Evolutionary conservation across 2,888 invertebrate species (phyloP), one percentile per base, ranked within the genome.

Genomic region (Lasioglossum figueresi): DNA sequence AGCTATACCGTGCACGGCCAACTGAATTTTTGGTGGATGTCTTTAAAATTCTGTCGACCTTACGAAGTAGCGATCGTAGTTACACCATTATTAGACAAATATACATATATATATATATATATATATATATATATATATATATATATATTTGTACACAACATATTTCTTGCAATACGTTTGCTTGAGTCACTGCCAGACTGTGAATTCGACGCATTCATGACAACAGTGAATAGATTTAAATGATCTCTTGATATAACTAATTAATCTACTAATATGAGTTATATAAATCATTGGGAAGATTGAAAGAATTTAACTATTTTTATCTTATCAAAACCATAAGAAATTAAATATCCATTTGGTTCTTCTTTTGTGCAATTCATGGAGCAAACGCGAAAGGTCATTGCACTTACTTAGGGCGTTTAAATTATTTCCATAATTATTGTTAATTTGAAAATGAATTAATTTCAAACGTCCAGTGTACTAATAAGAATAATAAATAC

Each of bases 11-110:
- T 40, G 40, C 63, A 63, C 63, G 83, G 66, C 14, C 56, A 56
- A 79, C 78, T 34, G 43, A 48, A 78, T 71, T 82, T 79, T 52
- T 43, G 59, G 31, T 23, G 34, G 48, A 37, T 19, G 4, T 63
- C 48, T 31, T 52, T 16, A 34, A 16, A 63, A 34, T 40, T 23
- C 37, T 40, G 12, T 16, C 27, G 5, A 14, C n/a, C 14, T n/a
- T 14, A 14, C 59, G 16, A 14, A 59, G 14, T 27, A 27, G 59
- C 27, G 1, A 59, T 59, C 27, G 27, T 4, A 1, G 27, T 59
- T 12, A 27, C 59, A 4, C 27, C 14, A 27, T 27, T 27, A 5
- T 14, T 63, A 3, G 3, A 52, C 23, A 52, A 52, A 52, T n/a
- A n/a, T n/a, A n/a, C n/a, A n/a, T n/a, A n/a, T n/a, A n/a, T n/a